phyloP scores from a whole-genome alignment of 1,140 invertebrate genomes.

The Paraescarpia echinospica region DNA sequence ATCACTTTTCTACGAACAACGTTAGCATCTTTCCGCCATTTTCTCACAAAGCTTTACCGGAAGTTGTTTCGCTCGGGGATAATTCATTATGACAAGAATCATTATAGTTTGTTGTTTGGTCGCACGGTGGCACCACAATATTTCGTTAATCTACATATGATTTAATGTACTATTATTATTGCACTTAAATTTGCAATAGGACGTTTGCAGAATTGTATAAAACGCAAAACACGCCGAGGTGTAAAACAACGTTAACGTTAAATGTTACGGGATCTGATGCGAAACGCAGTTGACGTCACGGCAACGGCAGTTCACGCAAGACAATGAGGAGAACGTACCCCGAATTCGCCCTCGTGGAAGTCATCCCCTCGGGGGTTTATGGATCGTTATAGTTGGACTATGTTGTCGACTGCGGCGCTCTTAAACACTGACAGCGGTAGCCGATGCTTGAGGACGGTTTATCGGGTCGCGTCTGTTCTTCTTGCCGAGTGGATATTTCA shows the following conservation, averaged over 20 bases:
- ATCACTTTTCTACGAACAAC: conserved; percentile 5
- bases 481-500: neutral
- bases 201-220: neutral
- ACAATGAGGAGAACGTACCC: neutral
- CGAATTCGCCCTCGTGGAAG: neutral
- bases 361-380: neutral
- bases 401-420: neutral
- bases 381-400: neutral
- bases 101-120: neutral
- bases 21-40: conserved; percentile 4
- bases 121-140: neutral
- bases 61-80: neutral
- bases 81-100: neutral
- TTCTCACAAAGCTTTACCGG: neutral
- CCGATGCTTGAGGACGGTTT: neutral
- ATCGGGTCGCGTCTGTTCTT: neutral
- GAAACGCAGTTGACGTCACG: neutral
- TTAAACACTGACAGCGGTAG: neutral
- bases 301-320: neutral
- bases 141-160: neutral
- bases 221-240: neutral
- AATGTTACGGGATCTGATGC: neutral
- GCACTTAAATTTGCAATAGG: neutral
- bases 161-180: neutral
- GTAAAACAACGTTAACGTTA: neutral